Evolutionary conservation across 1,140 invertebrate species (phyloP).

Genomic region (Tetramorium alpestre): DNA sequence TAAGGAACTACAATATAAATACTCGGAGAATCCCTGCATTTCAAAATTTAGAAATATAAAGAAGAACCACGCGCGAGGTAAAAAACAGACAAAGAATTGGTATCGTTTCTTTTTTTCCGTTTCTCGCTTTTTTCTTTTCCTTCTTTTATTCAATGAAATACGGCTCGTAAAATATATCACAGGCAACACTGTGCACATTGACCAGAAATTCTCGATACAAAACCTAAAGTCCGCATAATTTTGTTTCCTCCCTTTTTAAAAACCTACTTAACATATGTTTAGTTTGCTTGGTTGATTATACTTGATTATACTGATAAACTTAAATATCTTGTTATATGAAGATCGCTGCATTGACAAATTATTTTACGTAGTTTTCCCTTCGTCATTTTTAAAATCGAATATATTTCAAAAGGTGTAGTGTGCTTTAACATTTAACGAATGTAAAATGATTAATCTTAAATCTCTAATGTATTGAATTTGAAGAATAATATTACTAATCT

Average conservation of each 20-base stretch:
- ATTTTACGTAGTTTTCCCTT: background rate
- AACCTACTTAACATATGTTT: conserved; percentile 72
- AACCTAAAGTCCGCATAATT: conserved; percentile 75
- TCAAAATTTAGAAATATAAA: conserved; percentile 65
- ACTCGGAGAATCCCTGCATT: conserved; percentile 82
- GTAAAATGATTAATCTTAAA: background rate
- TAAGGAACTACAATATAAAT: conserved; percentile 84
- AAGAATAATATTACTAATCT: background rate
- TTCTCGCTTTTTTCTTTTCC: conserved; percentile 11
- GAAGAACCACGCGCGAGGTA: conserved; percentile 56
- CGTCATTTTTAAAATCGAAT: background rate
- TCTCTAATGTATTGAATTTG: background rate
- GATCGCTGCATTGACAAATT: background rate
- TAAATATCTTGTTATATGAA: background rate
- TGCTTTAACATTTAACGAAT: background rate
- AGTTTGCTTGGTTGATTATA: conserved; percentile 74
- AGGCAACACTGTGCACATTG: conserved; percentile 67
- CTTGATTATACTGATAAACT: conserved; percentile 69
- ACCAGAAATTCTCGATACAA: conserved; percentile 78
- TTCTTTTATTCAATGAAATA: conserved; percentile 42
- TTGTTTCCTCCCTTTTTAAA: conserved; percentile 71
- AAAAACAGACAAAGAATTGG: conserved; percentile 69
- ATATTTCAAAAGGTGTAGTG: background rate
- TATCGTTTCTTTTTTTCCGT: conserved; percentile 17
- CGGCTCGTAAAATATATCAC: conserved; percentile 52